Evolutionary conservation across 2,797 vertebrate species (phyloP).

Genomic region (Mus caroli): DNA sequence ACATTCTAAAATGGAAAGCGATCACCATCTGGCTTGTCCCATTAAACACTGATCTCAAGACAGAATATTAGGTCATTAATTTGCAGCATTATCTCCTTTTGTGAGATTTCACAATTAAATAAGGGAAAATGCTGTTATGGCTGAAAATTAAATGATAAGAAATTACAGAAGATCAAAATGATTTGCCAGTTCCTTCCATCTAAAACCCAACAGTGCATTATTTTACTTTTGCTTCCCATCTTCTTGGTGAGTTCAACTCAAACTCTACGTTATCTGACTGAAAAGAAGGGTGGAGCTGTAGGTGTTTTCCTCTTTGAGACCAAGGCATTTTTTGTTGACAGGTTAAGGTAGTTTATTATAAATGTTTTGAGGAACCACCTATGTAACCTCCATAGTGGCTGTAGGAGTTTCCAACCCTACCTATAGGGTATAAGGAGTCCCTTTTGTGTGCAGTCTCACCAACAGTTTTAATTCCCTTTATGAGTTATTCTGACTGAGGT

Average conservation of each 20-base stretch:
- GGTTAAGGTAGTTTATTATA: background rate
- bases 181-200: slow-evolving; percentile 54
- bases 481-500: background rate
- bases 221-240: slow-evolving; percentile 41
- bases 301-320: background rate
- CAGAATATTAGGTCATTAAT: slow-evolving; percentile 62
- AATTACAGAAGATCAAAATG: slow-evolving; percentile 33
- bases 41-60: slow-evolving; percentile 68
- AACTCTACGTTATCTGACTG: background rate
- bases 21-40: slow-evolving; percentile 64
- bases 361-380: background rate
- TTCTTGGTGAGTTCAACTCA: slow-evolving; percentile 14
- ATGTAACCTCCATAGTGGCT: background rate
- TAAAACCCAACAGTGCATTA: slow-evolving; percentile 51
- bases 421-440: too few species aligned
- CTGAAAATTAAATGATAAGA: slow-evolving; percentile 55
- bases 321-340: background rate
- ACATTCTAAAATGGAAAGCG: slow-evolving; percentile 65
- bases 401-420: background rate
- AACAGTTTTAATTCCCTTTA: background rate
- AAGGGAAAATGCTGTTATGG: slow-evolving; percentile 38
- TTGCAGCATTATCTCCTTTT: slow-evolving; percentile 59
- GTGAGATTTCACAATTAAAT: slow-evolving; percentile 65
- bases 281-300: background rate
- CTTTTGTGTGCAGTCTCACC: background rate